Conservation (phyloP, 2,888 invertebrate species). For the Thecophora atra region DNA sequence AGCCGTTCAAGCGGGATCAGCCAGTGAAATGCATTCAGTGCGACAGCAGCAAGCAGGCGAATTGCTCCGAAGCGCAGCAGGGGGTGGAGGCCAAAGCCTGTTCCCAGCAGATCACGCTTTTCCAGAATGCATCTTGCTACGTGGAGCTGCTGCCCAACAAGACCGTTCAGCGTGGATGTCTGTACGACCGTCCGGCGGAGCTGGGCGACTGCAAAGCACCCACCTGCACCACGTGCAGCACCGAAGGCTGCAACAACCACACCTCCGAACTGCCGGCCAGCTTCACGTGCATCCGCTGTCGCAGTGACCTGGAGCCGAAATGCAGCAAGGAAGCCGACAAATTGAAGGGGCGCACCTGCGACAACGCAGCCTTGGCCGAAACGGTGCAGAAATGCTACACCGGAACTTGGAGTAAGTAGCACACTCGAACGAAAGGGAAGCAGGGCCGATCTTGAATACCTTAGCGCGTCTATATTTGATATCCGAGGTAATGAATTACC, state of each 20-base stretch:
- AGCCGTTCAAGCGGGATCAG: slow-evolving; percentile 35
- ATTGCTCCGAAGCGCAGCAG: slow-evolving; percentile 44
- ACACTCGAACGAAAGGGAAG: not conserved
- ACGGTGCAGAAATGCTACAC: slow-evolving; percentile 47
- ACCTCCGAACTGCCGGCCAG: not conserved
- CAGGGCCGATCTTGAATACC: no score
- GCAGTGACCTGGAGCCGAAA: slow-evolving; percentile 43
- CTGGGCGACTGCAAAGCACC: slow-evolving; percentile 28
- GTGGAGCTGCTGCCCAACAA: slow-evolving; percentile 33
- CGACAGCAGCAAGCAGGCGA: not conserved
- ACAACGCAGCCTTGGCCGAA: slow-evolving; percentile 33
- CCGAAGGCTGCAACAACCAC: slow-evolving; percentile 46
- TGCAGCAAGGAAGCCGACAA: slow-evolving; percentile 33
- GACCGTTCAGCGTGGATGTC: slow-evolving; percentile 46
- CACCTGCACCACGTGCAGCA: slow-evolving; percentile 44
- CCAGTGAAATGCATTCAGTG: slow-evolving; percentile 48
- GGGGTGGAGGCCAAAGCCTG: slow-evolving; percentile 41
- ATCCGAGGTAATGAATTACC: not conserved
- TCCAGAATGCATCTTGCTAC: slow-evolving; percentile 45
- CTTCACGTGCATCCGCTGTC: slow-evolving; percentile 51
- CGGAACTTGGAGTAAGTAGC: slow-evolving; percentile 51
- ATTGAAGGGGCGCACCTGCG: slow-evolving; percentile 37
- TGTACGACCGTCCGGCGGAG: slow-evolving; percentile 40
- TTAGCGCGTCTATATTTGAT: no score
- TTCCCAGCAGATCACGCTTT: slow-evolving; percentile 43